Evolutionary conservation across 2,113 vertebrate genomes (phyloP).

Genomic region (Motacilla alba): DNA sequence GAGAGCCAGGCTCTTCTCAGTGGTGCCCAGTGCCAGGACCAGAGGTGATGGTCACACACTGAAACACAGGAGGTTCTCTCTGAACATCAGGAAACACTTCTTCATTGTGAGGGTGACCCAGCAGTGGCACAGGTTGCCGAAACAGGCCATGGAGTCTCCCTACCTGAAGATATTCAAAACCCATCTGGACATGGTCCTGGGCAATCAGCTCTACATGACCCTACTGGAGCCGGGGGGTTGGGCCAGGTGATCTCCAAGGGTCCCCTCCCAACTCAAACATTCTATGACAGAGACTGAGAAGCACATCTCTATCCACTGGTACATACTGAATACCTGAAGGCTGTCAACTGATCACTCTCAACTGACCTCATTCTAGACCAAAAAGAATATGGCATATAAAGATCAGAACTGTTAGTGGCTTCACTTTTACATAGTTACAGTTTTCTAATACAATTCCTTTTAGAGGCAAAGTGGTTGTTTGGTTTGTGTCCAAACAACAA

Average conservation of each 20-base stretch:
- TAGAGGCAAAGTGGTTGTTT: background rate
- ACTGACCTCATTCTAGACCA: background rate
- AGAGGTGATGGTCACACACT: background rate
- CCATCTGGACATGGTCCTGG: background rate
- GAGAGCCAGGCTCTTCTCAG: background rate
- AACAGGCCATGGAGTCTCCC: background rate
- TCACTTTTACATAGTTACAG: background rate
- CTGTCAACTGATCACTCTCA: background rate
- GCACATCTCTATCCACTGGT: background rate
- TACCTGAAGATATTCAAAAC: background rate
- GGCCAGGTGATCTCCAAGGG: background rate
- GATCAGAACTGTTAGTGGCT: background rate
- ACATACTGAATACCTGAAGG: background rate
- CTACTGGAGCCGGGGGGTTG: fast-evolving
- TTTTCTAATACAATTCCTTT: background rate
- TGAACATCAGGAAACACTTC: background rate
- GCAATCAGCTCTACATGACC: background rate
- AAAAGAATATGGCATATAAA: background rate
- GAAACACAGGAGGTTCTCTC: background rate
- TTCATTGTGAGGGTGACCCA: background rate
- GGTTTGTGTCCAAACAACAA: background rate
- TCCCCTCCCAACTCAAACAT: background rate
- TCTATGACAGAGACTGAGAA: background rate
- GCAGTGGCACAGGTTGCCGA: background rate
- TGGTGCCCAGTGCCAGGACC: background rate